phyloP scores from a whole-genome alignment of 2,797 vertebrate species.

The Oreonectes daqikongensis region DNA sequence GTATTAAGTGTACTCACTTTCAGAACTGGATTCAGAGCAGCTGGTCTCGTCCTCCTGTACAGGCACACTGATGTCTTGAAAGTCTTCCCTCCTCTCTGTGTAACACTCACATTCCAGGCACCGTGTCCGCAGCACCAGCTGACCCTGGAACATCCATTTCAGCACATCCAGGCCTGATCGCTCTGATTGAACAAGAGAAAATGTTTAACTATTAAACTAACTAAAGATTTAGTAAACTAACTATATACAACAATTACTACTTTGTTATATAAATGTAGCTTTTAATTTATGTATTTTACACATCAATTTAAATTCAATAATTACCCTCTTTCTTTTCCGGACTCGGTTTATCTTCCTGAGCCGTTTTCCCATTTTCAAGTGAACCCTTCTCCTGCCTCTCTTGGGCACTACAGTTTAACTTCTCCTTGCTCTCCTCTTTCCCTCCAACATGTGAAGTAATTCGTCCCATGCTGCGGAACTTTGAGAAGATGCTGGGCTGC shows the following conservation, averaged over 20 bases:
- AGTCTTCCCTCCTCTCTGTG: conserved; percentile 94
- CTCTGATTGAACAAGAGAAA: conserved; percentile 57
- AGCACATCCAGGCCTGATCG: conserved; percentile 84
- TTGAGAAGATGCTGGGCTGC: conserved; percentile 95
- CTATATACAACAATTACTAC: not conserved
- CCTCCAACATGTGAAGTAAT: conserved; percentile 74
- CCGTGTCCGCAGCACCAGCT: conserved; percentile 90
- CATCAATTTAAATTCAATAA: conserved; percentile 15
- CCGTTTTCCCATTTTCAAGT: conserved; percentile 59
- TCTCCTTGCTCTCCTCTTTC: conserved; percentile 71
- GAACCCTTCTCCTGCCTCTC: conserved; percentile 38
- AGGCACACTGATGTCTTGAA: conserved; percentile 96
- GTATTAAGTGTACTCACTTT: conserved; percentile 73
- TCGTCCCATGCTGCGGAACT: conserved; percentile 90
- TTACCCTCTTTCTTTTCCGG: conserved; percentile 65
- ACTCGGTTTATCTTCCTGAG: conserved; percentile 49
- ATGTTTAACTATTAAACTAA: not conserved
- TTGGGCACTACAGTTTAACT: conserved; percentile 54
- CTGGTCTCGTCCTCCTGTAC: conserved; percentile 90
- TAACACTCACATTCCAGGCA: conserved; percentile 97
- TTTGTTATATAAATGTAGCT: not conserved
- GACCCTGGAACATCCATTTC: conserved; percentile 94
- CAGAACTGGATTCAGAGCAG: conserved; percentile 81
- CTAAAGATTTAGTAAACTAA: not conserved
- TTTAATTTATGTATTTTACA: not conserved